A percentile compares a stretch with the other conserved stretches of the same genome.
These are phyloP conservation scores for Calidris pugnax DNA, from an alignment of 2,113 vertebrate species.

Conservation along the genomic window DNA sequence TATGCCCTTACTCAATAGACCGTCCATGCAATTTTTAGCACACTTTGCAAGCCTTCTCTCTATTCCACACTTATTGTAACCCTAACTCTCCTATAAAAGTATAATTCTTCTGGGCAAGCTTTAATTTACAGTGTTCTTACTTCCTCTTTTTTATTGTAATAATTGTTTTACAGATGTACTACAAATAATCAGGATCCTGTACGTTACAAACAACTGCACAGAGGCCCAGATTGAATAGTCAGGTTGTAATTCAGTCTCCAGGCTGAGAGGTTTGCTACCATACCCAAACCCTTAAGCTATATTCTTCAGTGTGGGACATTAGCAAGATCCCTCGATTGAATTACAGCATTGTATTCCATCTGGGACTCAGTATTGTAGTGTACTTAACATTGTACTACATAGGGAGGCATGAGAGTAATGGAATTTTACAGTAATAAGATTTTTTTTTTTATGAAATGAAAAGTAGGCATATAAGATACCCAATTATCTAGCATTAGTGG, in stretches of 20 bases:
- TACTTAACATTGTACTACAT: constrained; percentile 81
- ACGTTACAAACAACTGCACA: constrained; percentile 30
- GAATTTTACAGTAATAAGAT: constrained; percentile 76
- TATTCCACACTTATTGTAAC: background rate
- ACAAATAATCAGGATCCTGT: constrained; percentile 25
- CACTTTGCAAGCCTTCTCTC: background rate
- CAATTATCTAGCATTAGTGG: constrained; percentile 32
- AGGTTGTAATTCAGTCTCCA: constrained; percentile 76
- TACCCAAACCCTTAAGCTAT: constrained; percentile 83
- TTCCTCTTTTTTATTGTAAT: constrained; percentile 46
- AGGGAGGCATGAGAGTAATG: constrained; percentile 76
- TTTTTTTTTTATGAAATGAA: constrained; percentile 77
- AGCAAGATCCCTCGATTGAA: constrained; percentile 80
- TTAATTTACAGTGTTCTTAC: constrained; percentile 24
- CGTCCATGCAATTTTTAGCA: background rate
- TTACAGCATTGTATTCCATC: constrained; percentile 83
- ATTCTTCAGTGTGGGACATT: constrained; percentile 82
- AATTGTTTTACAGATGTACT: constrained; percentile 60
- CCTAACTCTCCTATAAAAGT: background rate
- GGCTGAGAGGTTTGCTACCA: constrained; percentile 76
- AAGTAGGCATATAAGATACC: constrained; percentile 52
- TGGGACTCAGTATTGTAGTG: constrained; percentile 76
- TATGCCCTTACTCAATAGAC: background rate
- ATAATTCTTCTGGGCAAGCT: constrained; percentile 23
- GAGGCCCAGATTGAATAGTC: constrained; percentile 51